These are phyloP conservation scores for Ectobius pallidus DNA, from an alignment of 2,888 invertebrate species.

Conservation along the genomic window DNA sequence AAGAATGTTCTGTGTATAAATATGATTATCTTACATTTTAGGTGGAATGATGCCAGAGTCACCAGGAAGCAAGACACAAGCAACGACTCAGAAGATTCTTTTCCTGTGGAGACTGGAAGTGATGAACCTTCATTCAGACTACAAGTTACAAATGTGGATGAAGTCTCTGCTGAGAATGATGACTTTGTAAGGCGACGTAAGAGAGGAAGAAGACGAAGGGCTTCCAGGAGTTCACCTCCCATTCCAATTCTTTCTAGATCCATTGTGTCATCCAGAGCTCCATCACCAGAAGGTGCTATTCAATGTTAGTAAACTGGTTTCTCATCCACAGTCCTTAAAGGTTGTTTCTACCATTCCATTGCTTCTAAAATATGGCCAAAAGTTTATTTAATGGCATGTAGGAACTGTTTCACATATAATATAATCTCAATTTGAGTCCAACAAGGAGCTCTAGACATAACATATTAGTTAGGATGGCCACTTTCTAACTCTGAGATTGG, in stretches of 20 bases:
- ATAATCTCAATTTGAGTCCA: no score
- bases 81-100: neutral
- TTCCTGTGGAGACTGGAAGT: neutral
- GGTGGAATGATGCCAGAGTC: neutral
- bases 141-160: conserved; percentile 20
- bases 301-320: neutral
- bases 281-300: neutral
- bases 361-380: no score
- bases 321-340: no score
- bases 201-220: conserved; percentile 7
- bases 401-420: no score
- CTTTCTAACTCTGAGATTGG: no score
- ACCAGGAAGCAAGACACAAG: neutral
- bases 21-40: neutral
- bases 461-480: no score
- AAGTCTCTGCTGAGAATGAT: conserved; percentile 1
- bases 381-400: no score
- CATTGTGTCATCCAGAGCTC: conserved; percentile 3
- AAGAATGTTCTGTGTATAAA: no score
- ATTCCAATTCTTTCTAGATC: neutral
- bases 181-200: conserved; percentile 19
- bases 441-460: no score
- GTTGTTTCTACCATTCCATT: no score
- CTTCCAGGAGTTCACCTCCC: conserved; percentile 18
- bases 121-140: conserved; percentile 3